Percentiles rank a stretch among this genome's conserved stretches.
Conservation (phyloP, 2,797 vertebrate species). For the Otus scops region DNA sequence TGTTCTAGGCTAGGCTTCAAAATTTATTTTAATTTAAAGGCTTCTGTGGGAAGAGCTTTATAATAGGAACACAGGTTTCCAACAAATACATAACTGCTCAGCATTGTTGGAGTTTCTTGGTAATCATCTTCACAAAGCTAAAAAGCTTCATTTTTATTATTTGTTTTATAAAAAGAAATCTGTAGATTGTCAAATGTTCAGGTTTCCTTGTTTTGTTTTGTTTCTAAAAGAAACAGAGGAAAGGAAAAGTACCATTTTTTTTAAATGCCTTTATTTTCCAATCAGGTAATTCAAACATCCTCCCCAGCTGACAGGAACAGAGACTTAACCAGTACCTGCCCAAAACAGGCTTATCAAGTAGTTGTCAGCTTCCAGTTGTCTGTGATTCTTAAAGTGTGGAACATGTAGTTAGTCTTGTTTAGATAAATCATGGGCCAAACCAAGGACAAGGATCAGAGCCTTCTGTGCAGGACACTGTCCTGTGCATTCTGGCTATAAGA, state of each 20-base stretch:
- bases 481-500: neutral
- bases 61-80: constrained; percentile 50
- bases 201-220: constrained; percentile 37
- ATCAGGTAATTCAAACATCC: constrained; percentile 67
- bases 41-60: constrained; percentile 31
- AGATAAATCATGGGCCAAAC: neutral
- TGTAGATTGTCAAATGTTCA: neutral
- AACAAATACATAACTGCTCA: neutral
- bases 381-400: neutral
- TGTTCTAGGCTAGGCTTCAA: constrained; percentile 48
- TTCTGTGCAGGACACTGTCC: neutral
- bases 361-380: neutral
- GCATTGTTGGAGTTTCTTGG: neutral
- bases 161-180: constrained; percentile 48
- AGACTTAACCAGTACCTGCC: constrained; percentile 32
- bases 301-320: constrained; percentile 41
- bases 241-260: neutral
- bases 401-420: neutral
- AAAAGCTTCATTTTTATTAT: constrained; percentile 60
- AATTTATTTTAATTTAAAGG: constrained; percentile 52
- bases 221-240: constrained; percentile 50
- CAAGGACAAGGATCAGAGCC: neutral
- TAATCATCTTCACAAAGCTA: constrained; percentile 45
- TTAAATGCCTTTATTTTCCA: constrained; percentile 41
- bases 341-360: neutral